phyloP scores from a whole-genome alignment of 2,797 vertebrate species.

The Lagorchestes hirsutus region DNA sequence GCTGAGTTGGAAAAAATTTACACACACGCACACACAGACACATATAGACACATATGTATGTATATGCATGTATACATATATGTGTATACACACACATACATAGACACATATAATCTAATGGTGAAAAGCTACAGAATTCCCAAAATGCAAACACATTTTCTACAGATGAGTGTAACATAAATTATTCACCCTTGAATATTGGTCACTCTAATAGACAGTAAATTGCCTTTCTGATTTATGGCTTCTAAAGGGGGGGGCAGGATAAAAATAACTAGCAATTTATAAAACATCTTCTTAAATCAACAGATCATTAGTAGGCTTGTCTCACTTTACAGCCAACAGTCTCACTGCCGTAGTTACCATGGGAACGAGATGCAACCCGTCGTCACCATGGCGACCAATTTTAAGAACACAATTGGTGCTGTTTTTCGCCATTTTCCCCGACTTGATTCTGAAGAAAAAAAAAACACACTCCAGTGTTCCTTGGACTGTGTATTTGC shows the following conservation, averaged over 20 bases:
- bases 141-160: slow-evolving; percentile 55
- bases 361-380: slow-evolving; percentile 85
- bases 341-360: slow-evolving; percentile 84
- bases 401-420: slow-evolving; percentile 82
- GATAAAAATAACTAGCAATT: slow-evolving; percentile 85
- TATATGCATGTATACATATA: background rate
- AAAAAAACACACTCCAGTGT: slow-evolving; percentile 54
- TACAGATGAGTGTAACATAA: slow-evolving; percentile 74
- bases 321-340: slow-evolving; percentile 85
- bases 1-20: background rate
- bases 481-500: background rate
- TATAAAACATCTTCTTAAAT: slow-evolving; percentile 84
- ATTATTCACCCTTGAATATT: slow-evolving; percentile 80
- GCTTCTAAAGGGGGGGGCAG: slow-evolving; percentile 70
- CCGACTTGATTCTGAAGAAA: slow-evolving; percentile 71
- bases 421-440: slow-evolving; percentile 78
- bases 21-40: background rate
- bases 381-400: slow-evolving; percentile 84
- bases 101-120: background rate
- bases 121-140: slow-evolving; percentile 49
- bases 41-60: background rate
- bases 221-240: slow-evolving; percentile 82
- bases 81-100: background rate
- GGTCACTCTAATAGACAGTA: slow-evolving; percentile 80
- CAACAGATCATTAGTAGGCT: slow-evolving; percentile 86